A percentile compares a stretch with the other conserved stretches of the same genome.
Evolutionary conservation across 1,140 invertebrate genomes (phyloP).

Genomic region (Streblospio benedicti): DNA sequence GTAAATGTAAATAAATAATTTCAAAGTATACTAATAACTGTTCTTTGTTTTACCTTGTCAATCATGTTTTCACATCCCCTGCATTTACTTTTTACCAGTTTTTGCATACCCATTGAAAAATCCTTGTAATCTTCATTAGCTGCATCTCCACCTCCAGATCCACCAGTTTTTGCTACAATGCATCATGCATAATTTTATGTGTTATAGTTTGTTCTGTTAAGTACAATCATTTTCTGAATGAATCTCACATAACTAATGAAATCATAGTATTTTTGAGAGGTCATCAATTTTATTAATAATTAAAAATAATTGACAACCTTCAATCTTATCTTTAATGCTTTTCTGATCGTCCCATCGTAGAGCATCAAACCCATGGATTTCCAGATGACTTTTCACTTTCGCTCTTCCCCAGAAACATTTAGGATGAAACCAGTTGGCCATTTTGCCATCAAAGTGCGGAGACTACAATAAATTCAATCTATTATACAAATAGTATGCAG

Average conservation of each 20-base stretch:
- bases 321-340: constrained; percentile 64
- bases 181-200: background rate
- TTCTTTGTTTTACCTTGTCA: constrained; percentile 53
- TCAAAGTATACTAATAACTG: background rate
- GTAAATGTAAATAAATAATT: too few relatives aligned
- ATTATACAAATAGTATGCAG: background rate
- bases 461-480: background rate
- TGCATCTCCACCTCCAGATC: constrained; percentile 37
- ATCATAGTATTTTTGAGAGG: background rate
- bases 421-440: constrained; percentile 77
- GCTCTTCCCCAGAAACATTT: constrained; percentile 78
- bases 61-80: constrained; percentile 80
- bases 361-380: constrained; percentile 77
- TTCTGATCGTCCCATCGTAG: constrained; percentile 80
- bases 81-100: constrained; percentile 69
- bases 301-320: constrained; percentile 29
- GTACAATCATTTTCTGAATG: background rate
- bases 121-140: constrained; percentile 48
- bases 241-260: background rate
- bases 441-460: constrained; percentile 29
- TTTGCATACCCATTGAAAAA: constrained; percentile 78
- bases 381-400: constrained; percentile 60
- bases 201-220: background rate
- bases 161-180: constrained; percentile 11
- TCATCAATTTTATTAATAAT: background rate